These are phyloP conservation scores for Xylocampa areola DNA, from an alignment of 2,888 invertebrate species.

Conservation along the genomic window DNA sequence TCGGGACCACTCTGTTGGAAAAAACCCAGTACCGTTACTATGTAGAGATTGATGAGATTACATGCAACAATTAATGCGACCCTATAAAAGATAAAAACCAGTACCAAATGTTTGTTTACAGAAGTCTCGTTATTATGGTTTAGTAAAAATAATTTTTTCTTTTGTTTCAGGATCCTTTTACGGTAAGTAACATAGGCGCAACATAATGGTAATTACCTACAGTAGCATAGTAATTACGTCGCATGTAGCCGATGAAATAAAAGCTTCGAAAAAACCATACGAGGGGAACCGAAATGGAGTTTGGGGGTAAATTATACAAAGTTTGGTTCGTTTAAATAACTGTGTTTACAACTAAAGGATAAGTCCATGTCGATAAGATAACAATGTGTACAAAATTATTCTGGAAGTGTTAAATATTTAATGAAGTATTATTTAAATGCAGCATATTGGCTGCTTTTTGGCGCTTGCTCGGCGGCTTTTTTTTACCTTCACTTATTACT, in stretches of 20 bases:
- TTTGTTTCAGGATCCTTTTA: conserved; percentile 91
- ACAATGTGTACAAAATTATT: neutral
- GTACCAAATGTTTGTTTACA: conserved; percentile 1
- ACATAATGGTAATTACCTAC: conserved; percentile 24
- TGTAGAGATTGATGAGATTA: too few relatives aligned
- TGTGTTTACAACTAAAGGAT: neutral
- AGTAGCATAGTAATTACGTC: conserved; percentile 29
- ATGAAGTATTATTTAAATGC: neutral
- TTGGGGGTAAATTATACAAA: conserved; percentile 16
- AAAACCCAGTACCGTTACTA: too few relatives aligned
- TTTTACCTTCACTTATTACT: too few relatives aligned
- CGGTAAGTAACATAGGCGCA: conserved; percentile 81
- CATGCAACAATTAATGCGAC: too few relatives aligned
- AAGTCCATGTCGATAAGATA: neutral
- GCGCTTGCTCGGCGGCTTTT: too few relatives aligned
- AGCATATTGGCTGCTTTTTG: too few relatives aligned
- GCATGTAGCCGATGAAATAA: conserved; percentile 29
- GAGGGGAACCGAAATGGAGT: conserved; percentile 18
- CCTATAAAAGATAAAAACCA: too few relatives aligned
- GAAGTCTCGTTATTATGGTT: neutral
- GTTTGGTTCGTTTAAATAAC: conserved; percentile 21
- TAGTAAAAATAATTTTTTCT: conserved; percentile 60
- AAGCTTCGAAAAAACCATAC: conserved; percentile 26
- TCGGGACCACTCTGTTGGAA: too few relatives aligned
- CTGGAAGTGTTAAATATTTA: neutral